A percentile compares a stretch with the other conserved stretches of the same genome.
Evolutionary conservation across 2,797 vertebrate genomes (phyloP).

Genomic region (Tragelaphus eurycerus): DNA sequence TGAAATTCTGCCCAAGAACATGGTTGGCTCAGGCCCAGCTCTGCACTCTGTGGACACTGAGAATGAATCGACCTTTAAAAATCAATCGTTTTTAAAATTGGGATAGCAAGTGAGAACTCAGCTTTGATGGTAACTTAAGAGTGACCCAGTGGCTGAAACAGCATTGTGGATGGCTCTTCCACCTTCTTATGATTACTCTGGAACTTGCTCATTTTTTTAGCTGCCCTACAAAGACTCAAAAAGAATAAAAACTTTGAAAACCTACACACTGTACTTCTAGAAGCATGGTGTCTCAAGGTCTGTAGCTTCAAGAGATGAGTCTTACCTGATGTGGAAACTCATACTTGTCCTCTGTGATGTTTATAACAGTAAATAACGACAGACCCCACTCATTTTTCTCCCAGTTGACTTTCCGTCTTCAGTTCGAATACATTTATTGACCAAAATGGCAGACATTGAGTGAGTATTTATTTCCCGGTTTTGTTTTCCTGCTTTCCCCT

Average conservation of each 20-base stretch:
- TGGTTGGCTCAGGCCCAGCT: background rate
- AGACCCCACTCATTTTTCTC: background rate
- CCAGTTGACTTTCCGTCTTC: conserved; percentile 94
- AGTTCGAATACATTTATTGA: conserved; percentile 91
- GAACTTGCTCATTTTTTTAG: background rate
- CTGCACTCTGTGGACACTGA: background rate
- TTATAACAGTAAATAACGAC: background rate
- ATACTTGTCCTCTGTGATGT: background rate
- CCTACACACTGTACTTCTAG: background rate
- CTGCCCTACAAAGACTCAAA: background rate
- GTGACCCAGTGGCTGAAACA: background rate
- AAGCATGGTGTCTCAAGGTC: background rate
- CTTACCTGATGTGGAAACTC: background rate
- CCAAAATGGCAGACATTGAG: conserved; percentile 96
- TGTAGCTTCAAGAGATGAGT: background rate
- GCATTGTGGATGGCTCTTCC: too few species aligned
- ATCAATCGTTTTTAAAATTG: background rate
- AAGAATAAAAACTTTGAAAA: background rate
- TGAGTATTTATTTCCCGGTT: conserved; percentile 82
- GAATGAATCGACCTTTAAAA: background rate
- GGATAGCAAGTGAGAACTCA: background rate
- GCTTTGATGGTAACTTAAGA: background rate
- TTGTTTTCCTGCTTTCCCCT: background rate
- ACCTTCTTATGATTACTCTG: background rate
- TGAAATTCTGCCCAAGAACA: background rate